Evolutionary conservation across 2,797 vertebrate genomes (phyloP).

Genomic region (Anas georgica): DNA sequence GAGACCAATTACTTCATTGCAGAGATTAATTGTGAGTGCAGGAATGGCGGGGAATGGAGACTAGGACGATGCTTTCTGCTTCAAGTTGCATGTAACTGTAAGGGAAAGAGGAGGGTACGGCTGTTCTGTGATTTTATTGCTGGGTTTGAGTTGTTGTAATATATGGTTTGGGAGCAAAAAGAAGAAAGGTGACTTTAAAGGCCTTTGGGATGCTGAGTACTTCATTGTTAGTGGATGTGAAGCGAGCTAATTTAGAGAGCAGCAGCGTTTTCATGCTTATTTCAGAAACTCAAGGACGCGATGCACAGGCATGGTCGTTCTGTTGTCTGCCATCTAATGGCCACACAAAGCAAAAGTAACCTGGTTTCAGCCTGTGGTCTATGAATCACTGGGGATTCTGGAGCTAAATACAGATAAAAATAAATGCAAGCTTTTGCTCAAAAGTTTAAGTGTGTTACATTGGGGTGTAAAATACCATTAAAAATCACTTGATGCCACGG

Average conservation of each 20-base stretch:
- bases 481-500: not conserved
- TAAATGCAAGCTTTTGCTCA: not conserved
- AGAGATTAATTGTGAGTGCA: not conserved
- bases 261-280: not conserved
- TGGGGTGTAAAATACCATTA: not conserved
- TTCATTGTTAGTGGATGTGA: not conserved
- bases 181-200: not conserved
- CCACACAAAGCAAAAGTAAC: not conserved
- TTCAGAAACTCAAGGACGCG: not conserved
- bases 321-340: slow-evolving; percentile 63
- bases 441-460: not conserved
- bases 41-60: not conserved
- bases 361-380: not conserved
- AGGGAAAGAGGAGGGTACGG: not conserved
- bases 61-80: not conserved
- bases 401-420: not conserved
- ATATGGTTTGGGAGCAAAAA: not conserved
- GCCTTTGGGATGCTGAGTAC: not conserved
- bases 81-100: not conserved
- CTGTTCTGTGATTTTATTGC: not conserved
- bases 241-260: not conserved
- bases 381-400: not conserved
- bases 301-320: not conserved
- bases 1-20: slow-evolving; percentile 43
- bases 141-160: not conserved